phyloP scores from a whole-genome alignment of 2,888 invertebrate species.

The Sphecodes monilicornis region DNA sequence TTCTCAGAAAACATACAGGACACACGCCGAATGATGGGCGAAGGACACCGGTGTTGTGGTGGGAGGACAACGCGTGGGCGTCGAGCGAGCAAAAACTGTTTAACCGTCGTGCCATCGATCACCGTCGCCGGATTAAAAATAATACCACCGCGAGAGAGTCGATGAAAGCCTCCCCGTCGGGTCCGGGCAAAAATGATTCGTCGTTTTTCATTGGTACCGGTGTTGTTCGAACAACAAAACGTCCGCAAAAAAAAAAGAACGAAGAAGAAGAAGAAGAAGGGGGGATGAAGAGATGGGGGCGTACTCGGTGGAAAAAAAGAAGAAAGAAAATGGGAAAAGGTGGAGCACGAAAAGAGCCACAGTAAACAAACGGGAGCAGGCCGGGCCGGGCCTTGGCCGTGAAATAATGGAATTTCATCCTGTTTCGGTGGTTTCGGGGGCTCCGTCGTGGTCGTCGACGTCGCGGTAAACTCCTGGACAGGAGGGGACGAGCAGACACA shows the following conservation, averaged over 20 bases:
- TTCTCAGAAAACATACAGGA: neutral
- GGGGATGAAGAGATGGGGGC: neutral
- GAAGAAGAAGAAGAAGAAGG: neutral
- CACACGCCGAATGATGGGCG: neutral
- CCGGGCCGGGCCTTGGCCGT: constrained; percentile 49
- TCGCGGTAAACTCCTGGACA: constrained; percentile 31
- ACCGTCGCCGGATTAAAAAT: constrained; percentile 38
- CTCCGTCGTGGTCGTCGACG: constrained; percentile 20
- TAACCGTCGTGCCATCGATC: constrained; percentile 47
- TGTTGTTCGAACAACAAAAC: constrained; percentile 21
- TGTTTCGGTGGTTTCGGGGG: constrained; percentile 36
- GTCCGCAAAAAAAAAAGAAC: neutral
- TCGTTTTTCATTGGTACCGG: constrained; percentile 12
- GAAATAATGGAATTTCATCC: constrained; percentile 59
- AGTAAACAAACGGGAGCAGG: constrained; percentile 19
- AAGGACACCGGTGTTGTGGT: neutral
- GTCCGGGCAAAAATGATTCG: constrained; percentile 26
- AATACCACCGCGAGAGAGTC: constrained; percentile 16
- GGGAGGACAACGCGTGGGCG: neutral
- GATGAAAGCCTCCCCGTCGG: constrained; percentile 3
- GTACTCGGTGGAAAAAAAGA: neutral
- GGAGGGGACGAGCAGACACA: constrained; percentile 33
- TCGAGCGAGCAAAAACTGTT: constrained; percentile 31
- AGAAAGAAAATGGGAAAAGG: neutral
- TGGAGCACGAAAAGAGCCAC: constrained; percentile 16